Base-by-base conservation (phyloP, 2,888 invertebrate species). In the Octonoba sinensis region DNA sequence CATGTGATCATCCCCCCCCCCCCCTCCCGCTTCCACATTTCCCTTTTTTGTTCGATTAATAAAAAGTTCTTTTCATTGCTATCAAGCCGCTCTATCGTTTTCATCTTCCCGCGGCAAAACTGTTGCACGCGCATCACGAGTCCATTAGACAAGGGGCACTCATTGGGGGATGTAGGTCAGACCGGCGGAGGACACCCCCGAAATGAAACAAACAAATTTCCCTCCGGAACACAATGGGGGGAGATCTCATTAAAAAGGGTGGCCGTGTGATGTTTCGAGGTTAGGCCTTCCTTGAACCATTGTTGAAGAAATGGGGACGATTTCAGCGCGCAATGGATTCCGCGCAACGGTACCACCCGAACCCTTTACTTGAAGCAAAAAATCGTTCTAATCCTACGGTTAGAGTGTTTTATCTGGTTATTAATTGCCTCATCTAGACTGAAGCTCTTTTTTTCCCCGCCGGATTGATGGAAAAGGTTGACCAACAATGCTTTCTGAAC, bases 201-300 rank as follows among this genome's bases (percentile, higher is more conserved):
- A 20, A 46, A 49, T 36, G 60, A 76, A 76, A 76, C 67, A 60
- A 72, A 79, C 79, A 67, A 59, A 67, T 60, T 79, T 72, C 72
- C 51, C 54, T 44, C 27, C 24, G 20, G 44, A 73, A 74, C 36
- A 36, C 79, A 81, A 81, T 73, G 36, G 73, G 73, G 79, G 79
- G 79, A 16, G 76, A 62, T 73, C 79, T 64, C 79, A 81, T 81
- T 81, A 79, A 54, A 36, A 36, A 36, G 36, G 60, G 78, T 57
- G 54, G 72, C 66, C 47, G 62, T 44, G 18, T 71, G 77, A 66
- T 79, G 78, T 66, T 78, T 72, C 66, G 78, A 72, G 78, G 78
- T 79, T 79, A 79, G 60, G 60, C 78, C 36, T 36, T 79, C 77
- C 70, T 72, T 67, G 72, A 72, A 67, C 72, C 66, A 79, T 79